These are phyloP conservation scores for Zaprionus gabonicus DNA, from an alignment of 1,140 invertebrate species.

Conservation along the genomic window DNA sequence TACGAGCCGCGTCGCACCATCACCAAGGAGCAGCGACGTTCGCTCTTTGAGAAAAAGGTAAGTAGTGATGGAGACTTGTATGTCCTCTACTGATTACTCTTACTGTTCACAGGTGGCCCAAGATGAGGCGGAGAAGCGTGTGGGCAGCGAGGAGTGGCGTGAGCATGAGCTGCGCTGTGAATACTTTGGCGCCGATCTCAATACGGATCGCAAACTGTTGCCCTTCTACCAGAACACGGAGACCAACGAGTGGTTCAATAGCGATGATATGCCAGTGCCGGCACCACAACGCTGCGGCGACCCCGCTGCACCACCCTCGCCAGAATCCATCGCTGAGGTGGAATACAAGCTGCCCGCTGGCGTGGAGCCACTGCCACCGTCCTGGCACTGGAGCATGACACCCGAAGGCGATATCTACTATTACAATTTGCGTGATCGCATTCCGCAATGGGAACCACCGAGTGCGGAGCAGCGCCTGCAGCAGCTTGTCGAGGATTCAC, in stretches of 20 bases:
- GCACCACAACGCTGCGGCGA: constrained; percentile 77
- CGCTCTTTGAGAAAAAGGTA: constrained; percentile 89
- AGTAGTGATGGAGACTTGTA: background rate
- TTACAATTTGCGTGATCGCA: constrained; percentile 93
- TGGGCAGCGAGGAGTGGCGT: constrained; percentile 86
- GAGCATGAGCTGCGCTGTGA: constrained; percentile 87
- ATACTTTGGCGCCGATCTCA: constrained; percentile 87
- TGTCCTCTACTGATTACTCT: background rate
- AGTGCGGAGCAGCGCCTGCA: constrained; percentile 76
- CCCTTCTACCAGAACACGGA: constrained; percentile 87
- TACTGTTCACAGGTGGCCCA: constrained; percentile 86
- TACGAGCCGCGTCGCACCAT: constrained; percentile 41
- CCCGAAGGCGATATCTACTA: constrained; percentile 94
- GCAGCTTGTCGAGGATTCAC: constrained; percentile 57
- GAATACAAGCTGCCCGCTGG: constrained; percentile 85
- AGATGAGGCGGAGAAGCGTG: constrained; percentile 88
- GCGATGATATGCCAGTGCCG: constrained; percentile 79
- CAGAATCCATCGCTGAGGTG: constrained; percentile 45
- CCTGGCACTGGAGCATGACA: constrained; percentile 94
- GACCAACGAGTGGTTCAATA: constrained; percentile 87
- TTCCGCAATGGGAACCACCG: constrained; percentile 95
- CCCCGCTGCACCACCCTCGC: constrained; percentile 53
- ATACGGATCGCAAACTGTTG: constrained; percentile 86
- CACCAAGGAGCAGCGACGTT: constrained; percentile 85
- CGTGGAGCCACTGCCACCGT: constrained; percentile 89